phyloP scores from a whole-genome alignment of 2,888 invertebrate genomes.

The Junonia oenone region DNA sequence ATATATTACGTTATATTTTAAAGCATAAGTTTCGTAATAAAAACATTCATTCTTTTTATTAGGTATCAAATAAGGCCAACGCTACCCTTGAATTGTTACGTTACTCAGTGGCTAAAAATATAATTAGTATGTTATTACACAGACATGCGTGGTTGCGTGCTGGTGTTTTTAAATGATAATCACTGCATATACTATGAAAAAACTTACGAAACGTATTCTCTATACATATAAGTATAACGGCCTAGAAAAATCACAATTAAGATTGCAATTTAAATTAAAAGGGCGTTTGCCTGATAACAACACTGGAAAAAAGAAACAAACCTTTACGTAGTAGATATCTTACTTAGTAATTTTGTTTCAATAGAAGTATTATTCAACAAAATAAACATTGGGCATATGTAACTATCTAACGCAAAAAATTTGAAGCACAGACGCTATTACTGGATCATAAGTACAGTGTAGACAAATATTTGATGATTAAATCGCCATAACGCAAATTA shows the following conservation, averaged over 20 bases:
- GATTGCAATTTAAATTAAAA: conserved; percentile 26
- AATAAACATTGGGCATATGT: too few relatives aligned
- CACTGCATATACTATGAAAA: conserved; percentile 46
- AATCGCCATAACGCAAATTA: conserved; percentile 60
- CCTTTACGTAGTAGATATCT: too few relatives aligned
- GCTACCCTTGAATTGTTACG: conserved; percentile 55
- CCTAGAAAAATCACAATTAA: conserved; percentile 51
- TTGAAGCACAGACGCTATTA: conserved; percentile 20
- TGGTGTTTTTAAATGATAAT: conserved; percentile 55
- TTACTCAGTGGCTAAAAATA: conserved; percentile 49
- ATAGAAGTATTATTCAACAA: not conserved
- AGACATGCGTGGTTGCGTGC: conserved; percentile 56
- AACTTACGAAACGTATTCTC: conserved; percentile 49
- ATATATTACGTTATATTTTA: not conserved
- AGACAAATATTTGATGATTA: conserved; percentile 54
- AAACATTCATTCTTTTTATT: conserved; percentile 22
- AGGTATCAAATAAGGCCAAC: conserved; percentile 32
- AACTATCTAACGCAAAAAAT: too few relatives aligned
- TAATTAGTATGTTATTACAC: conserved; percentile 53
- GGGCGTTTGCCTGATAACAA: too few relatives aligned
- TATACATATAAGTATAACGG: conserved; percentile 34
- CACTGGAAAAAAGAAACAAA: too few relatives aligned
- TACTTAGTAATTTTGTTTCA: not conserved
- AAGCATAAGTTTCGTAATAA: conserved; percentile 8
- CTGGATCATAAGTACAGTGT: not conserved